Base-by-base conservation (phyloP, 2,888 invertebrate species). In the Oscheius sp. region DNA sequence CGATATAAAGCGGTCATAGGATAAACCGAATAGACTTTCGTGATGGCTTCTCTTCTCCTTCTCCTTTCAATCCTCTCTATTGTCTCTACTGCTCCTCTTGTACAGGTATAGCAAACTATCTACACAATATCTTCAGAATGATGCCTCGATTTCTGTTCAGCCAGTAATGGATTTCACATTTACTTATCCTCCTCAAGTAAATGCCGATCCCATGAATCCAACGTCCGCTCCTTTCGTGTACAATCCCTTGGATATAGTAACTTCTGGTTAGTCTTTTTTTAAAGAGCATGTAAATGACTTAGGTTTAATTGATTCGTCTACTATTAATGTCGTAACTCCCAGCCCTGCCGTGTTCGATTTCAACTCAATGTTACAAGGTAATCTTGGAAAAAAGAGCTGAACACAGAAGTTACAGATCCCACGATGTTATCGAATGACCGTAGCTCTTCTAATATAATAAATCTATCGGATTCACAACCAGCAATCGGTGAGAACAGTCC, bases 1-100 rank as follows among this genome's bases (percentile, higher is more conserved):
- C 28, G 28, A n/a, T 50, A 50, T 50, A 50, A 47, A 50, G 50
- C 24, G 12, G 14, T n/a, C 12, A 28, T 26, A 28, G 50, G 4
- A 3, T 41, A 6, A 4, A n/a, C 20, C 41, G 8, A 14, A 17
- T 20, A 17, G 12, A 20, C 50, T 26, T 30, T 17, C 2, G 50
- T 50, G 30, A 50, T 26, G 28, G 24, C 26, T 50, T 12, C 47
- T 36, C 50, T 50, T 8, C 50, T 50, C 30, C 50, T 50, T 50
- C n/a, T 20, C n/a, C 17, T 50, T n/a, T 50, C 26, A 28, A 26
- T 50, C 4, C 24, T 50, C 2, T 26, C 50, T 8, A 8, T 50
- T 28, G 28, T 26, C 28, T 20, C 28, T 28, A n/a, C 50, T 2
- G 50, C 28, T 9, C 50, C 50, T 26, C 24, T 50, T 6, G 28